These are phyloP conservation scores for Nowickia ferox DNA, from an alignment of 2,888 invertebrate species.

Conservation along the genomic window DNA sequence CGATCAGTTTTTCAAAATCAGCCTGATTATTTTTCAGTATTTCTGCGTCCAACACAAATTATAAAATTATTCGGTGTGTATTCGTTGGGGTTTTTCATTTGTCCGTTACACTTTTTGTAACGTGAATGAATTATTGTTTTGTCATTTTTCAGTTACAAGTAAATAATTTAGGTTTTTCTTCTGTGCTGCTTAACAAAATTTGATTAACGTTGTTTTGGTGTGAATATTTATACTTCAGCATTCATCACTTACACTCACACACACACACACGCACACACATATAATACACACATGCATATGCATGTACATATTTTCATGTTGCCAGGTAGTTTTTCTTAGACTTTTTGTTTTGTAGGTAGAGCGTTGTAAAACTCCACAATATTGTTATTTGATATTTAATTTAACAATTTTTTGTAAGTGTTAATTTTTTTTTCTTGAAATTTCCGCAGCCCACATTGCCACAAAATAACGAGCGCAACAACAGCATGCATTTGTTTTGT, in stretches of 20 bases:
- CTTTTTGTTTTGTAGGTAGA: conserved; percentile 28
- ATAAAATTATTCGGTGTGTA: neutral
- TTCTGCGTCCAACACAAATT: too few species aligned
- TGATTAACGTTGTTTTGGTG: conserved; percentile 41
- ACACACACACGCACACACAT: neutral
- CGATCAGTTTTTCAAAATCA: too few species aligned
- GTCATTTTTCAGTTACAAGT: conserved; percentile 34
- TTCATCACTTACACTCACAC: conserved; percentile 45
- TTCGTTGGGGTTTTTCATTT: neutral
- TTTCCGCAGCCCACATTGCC: conserved; percentile 69
- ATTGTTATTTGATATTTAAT: conserved; percentile 69
- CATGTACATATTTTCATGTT: neutral
- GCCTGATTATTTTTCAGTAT: too few species aligned
- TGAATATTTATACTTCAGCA: conserved; percentile 51
- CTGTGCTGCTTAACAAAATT: neutral
- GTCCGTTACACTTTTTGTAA: conserved; percentile 15
- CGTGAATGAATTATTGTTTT: conserved; percentile 32
- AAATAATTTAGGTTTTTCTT: conserved; percentile 37
- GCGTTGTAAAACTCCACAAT: conserved; percentile 43
- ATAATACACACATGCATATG: neutral
- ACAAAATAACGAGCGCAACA: conserved; percentile 36
- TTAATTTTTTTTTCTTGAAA: conserved; percentile 37
- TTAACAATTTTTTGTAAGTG: conserved; percentile 23
- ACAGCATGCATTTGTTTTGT: neutral
- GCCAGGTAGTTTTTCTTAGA: conserved; percentile 29